Base-by-base conservation (phyloP, 2,888 invertebrate genomes). In the Zygothrica quintamaculata region DNA sequence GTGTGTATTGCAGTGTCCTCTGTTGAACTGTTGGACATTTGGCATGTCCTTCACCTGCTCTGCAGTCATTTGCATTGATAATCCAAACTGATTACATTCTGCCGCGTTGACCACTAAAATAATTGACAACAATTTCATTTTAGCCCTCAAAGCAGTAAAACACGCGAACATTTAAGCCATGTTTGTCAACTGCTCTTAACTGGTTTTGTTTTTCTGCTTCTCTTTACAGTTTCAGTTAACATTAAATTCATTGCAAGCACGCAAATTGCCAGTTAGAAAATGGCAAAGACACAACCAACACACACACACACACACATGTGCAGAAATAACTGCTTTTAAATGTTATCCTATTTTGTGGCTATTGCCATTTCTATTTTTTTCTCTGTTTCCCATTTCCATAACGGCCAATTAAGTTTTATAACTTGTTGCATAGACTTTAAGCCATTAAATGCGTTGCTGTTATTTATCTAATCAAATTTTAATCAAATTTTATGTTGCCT, bases 401-500 rank as follows among this genome's bases (percentile, higher is more conserved):
- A 1, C 8, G 15, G 39, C 15, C 33, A 50, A 43, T 46, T 15
- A 7, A 9, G 8, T 60, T 74, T 59, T 37, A 50, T 65, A 33
- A 77, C 85, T 81, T 77, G 77, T 77, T 77, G 77, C 76, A 29
- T 43, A 47, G 59, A 13, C 57, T 36, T 61, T 56, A 37, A 50
- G 68, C 46, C 77, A 68, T 80, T 62, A 60, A 73, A 29, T n/a
- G n/a, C n/a, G 7, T 5, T 37, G 40, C 65, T 44, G 77, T 77
- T 81, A 84, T 84, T 77, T 74, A 74, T 62, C 65, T 81, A 77
- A 77, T 70, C 42, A 77, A 74, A 74, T 58, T 70, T 74, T 80
- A 57, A 22, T 22, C 18, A 22, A 2, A 22, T 22, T 22, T 22
- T 22, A 22, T 22, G 18, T 22, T 22, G 18, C 18, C 5, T 8